Evolutionary conservation across 2,888 invertebrate species (phyloP).

Genomic region (Dolichopus griseipennis): DNA sequence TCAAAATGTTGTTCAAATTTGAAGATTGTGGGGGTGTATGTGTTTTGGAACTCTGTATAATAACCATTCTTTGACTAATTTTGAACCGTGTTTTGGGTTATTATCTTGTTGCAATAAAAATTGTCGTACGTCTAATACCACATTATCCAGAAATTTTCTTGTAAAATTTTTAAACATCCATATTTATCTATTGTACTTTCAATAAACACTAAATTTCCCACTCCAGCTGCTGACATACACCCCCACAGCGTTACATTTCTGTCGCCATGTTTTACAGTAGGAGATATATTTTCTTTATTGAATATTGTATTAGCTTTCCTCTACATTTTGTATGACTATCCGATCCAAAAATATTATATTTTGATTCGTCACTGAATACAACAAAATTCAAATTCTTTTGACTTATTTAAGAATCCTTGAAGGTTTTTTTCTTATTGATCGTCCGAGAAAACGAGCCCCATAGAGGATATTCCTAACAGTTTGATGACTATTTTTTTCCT

Average conservation of each 20-base stretch:
- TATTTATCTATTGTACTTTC: not conserved
- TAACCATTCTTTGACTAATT: too few species aligned
- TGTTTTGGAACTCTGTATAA: too few species aligned
- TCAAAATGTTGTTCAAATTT: too few species aligned
- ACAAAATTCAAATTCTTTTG: too few species aligned
- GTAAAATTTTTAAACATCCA: not conserved
- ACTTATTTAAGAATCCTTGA: too few species aligned
- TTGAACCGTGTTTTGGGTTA: not conserved
- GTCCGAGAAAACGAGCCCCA: too few species aligned
- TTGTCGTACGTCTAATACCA: not conserved
- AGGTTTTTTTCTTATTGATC: too few species aligned
- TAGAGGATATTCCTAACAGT: too few species aligned
- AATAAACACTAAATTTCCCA: not conserved
- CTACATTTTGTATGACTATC: slow-evolving; percentile 13
- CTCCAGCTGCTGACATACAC: not conserved
- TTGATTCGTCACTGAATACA: too few species aligned
- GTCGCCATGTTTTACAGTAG: slow-evolving; percentile 4
- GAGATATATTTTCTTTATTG: slow-evolving; percentile 14
- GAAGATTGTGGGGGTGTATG: too few species aligned
- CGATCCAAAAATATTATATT: slow-evolving; percentile 15
- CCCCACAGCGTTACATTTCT: slow-evolving; percentile 3
- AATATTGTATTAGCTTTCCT: slow-evolving; percentile 13
- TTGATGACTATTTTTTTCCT: too few species aligned
- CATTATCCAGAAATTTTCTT: not conserved
- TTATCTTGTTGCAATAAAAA: not conserved